These are phyloP conservation scores for Apamea anceps DNA, from an alignment of 2,888 invertebrate genomes.

Conservation along the genomic window DNA sequence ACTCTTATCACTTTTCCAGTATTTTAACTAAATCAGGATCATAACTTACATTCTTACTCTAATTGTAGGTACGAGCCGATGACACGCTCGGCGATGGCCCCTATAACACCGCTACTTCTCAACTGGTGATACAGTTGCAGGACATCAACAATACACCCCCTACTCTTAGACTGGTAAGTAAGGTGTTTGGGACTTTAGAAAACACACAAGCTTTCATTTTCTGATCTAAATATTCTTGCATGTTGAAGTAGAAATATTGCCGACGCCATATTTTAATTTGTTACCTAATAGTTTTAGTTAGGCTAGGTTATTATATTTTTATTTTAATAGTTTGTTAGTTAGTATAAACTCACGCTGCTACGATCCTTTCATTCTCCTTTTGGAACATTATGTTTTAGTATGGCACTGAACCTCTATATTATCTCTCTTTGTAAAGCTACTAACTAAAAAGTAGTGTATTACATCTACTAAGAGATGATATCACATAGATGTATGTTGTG, in stretches of 20 bases:
- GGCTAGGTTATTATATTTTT: too few relatives aligned
- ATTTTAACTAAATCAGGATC: background rate
- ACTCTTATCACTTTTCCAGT: background rate
- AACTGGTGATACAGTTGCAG: slow-evolving; percentile 90
- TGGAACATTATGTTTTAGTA: background rate
- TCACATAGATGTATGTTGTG: background rate
- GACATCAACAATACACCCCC: slow-evolving; percentile 95
- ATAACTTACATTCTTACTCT: background rate
- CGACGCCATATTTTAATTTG: too few relatives aligned
- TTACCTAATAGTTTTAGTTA: too few relatives aligned
- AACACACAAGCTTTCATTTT: background rate
- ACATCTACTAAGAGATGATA: too few relatives aligned
- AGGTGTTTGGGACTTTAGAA: background rate
- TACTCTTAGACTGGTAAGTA: slow-evolving; percentile 90
- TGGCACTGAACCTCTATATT: background rate
- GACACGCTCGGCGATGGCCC: slow-evolving; percentile 84
- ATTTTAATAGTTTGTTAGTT: too few relatives aligned
- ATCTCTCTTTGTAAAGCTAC: background rate
- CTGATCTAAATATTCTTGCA: background rate
- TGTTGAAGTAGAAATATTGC: background rate
- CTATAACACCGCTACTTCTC: slow-evolving; percentile 87
- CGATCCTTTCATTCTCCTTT: background rate
- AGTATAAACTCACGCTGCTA: background rate
- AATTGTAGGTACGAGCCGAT: slow-evolving; percentile 74
- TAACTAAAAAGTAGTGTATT: background rate